A percentile compares a stretch with the other conserved stretches of the same genome.
Evolutionary conservation across 2,113 vertebrate genomes (phyloP).

Genomic region (Vulpes vulpes): DNA sequence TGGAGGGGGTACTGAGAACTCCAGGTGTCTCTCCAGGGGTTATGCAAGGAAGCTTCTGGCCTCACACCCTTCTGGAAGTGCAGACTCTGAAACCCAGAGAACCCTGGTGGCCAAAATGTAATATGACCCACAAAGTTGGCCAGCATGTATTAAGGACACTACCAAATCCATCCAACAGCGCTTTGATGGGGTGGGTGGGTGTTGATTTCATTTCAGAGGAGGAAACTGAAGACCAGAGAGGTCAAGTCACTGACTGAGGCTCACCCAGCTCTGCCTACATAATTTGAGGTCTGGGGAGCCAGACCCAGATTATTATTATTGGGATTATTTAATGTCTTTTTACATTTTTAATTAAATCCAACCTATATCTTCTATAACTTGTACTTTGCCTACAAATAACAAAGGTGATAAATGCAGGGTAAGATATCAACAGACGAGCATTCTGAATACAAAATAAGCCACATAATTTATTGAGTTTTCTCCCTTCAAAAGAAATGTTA

Average conservation of each 20-base stretch:
- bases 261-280: not conserved
- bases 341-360: slow-evolving; percentile 49
- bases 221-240: not conserved
- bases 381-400: not conserved
- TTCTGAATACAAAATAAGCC: not conserved
- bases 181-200: not conserved
- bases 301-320: too few relatives aligned
- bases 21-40: not conserved
- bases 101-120: not conserved
- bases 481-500: not conserved
- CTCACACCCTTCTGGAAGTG: rapidly evolving
- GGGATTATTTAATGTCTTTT: not conserved
- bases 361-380: not conserved
- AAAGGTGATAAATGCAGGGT: not conserved
- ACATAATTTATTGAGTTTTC: not conserved
- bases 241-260: not conserved
- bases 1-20: not conserved
- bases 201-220: not conserved
- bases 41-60: not conserved
- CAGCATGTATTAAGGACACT: not conserved
- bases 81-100: not conserved
- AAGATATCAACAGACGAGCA: not conserved
- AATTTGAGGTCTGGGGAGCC: not conserved
- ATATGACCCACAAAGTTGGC: rapidly evolving
- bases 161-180: not conserved